Conservation (phyloP, 2,888 invertebrate genomes). For the Pomacea canaliculata region DNA sequence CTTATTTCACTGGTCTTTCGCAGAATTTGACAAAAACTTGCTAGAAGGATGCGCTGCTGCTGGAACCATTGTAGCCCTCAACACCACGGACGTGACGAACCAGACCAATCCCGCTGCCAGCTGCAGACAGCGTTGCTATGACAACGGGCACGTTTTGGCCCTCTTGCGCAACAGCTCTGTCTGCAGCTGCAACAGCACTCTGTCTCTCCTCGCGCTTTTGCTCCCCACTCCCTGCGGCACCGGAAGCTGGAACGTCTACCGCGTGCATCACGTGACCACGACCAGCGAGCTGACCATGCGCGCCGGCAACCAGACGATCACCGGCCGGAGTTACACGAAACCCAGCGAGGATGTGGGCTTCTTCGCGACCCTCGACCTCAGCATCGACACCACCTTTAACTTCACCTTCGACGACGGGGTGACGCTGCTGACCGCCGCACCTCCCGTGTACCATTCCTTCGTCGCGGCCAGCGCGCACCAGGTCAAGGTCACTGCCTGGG, state of each 20-base stretch:
- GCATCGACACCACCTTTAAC: slow-evolving; percentile 42
- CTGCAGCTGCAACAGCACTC: slow-evolving; percentile 38
- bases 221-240: slow-evolving; percentile 21
- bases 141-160: slow-evolving; percentile 29
- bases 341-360: slow-evolving; percentile 59
- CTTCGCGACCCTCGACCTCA: slow-evolving; percentile 36
- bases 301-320: slow-evolving; percentile 36
- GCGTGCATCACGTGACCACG: slow-evolving; percentile 35
- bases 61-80: not conserved
- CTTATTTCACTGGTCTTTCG: not conserved
- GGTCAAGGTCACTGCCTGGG: slow-evolving; percentile 42
- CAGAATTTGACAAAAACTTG: slow-evolving; percentile 18
- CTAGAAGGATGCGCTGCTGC: slow-evolving; percentile 14
- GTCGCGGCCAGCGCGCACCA: slow-evolving; percentile 45
- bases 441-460: slow-evolving; percentile 55
- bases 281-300: slow-evolving; percentile 36
- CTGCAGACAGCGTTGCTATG: slow-evolving; percentile 40
- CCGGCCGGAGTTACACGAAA: slow-evolving; percentile 50
- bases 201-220: slow-evolving; percentile 5
- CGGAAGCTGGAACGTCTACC: slow-evolving; percentile 43
- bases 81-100: slow-evolving; percentile 18
- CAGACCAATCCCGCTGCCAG: slow-evolving; percentile 12
- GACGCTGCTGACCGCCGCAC: slow-evolving; percentile 30
- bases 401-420: slow-evolving; percentile 60
- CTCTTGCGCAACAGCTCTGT: slow-evolving; percentile 24